Conservation (phyloP, 2,113 vertebrate species). For the Anseranas semipalmata region DNA sequence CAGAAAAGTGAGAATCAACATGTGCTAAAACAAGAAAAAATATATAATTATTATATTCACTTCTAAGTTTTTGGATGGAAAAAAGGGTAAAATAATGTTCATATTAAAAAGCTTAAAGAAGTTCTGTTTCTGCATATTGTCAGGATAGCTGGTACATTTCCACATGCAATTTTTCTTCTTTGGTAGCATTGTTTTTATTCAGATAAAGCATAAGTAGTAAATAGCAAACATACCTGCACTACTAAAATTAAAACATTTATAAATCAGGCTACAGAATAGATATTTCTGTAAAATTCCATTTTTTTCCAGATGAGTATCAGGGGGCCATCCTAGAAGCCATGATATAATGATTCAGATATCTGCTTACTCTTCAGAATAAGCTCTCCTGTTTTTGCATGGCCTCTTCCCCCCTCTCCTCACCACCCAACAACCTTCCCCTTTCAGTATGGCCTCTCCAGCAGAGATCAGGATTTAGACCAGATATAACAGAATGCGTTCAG, state of each 20-base stretch:
- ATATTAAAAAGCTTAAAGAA: background rate
- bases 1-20: background rate
- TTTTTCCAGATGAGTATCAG: background rate
- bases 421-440: background rate
- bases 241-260: background rate
- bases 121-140: background rate
- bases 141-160: background rate
- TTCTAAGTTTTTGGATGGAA: no score
- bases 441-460: background rate
- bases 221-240: background rate
- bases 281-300: background rate
- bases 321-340: background rate
- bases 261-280: background rate
- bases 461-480: background rate
- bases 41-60: no score
- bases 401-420: background rate
- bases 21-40: background rate
- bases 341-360: background rate
- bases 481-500: background rate
- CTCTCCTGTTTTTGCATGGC: background rate
- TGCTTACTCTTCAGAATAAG: background rate
- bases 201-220: background rate
- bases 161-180: background rate
- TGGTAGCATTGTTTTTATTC: background rate
- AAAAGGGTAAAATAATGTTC: no score